Base-by-base conservation (phyloP, 2,797 vertebrate genomes). In the Bradypus variegatus region DNA sequence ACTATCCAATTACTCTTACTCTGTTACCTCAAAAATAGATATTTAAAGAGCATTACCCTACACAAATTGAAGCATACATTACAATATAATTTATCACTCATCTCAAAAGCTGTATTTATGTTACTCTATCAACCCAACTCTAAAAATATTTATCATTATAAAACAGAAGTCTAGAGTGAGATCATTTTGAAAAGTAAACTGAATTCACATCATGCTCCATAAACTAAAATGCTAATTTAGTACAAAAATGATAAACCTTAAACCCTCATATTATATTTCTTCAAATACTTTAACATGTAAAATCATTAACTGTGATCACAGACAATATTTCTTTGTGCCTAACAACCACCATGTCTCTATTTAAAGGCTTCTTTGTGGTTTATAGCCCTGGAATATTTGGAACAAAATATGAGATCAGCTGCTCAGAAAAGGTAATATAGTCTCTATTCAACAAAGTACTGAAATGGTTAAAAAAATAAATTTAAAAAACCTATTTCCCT, bases 131-230 rank as follows among this genome's bases (percentile, higher is more conserved):
- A 88, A 72, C 19, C 7, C 3, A 72, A 77, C 41, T 88, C 73
- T 58, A 92, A 89, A 92, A 91, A 92, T 89, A 93, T 45, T 48
- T 64, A 78, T 12, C 53, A 64, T n/a, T 62, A 69, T 88, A 91
- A 58, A 86, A 81, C 0, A 79, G 19, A 93, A 88, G 50, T 93
- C 65, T 69, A 79, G 73, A 89, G 81, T 70, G 45, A 77, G 10
- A 62, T 31, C 53, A 90, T 78, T 91, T 31, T 89, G 72, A 88
- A 91, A 93, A 62, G 65, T 72, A 90, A 89, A 90, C 25, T 21
- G n/a, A 77, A 36, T 92, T 87, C 15, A 78, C 73, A 75, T 67
- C n/a, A 86, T 62, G 69, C 4, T 88, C 31, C 79, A 15, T 80
- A 80, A 92, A 88, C 23, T 76, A 29, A 83, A 90, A 94, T n/a